Evolutionary conservation across 2,888 invertebrate species (phyloP).

Genomic region (Trisateles emortualis): DNA sequence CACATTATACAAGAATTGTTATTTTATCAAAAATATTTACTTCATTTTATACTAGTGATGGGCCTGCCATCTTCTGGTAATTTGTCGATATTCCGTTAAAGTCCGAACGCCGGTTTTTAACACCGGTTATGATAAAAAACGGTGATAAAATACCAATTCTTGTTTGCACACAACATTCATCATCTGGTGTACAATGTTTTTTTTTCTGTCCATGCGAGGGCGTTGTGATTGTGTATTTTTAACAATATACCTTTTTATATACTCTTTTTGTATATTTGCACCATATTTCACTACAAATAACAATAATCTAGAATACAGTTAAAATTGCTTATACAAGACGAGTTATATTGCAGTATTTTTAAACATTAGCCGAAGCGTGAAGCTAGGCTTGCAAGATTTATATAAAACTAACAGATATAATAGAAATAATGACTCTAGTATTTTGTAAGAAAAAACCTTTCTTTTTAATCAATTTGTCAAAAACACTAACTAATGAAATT

Average conservation of each 20-base stretch:
- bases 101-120: conserved; percentile 12
- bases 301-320: conserved; percentile 9
- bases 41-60: conserved; percentile 46
- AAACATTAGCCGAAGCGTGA: conserved; percentile 13
- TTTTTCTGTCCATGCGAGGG: conserved; percentile 36
- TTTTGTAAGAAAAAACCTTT: too few relatives aligned
- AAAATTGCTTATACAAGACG: conserved; percentile 4
- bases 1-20: conserved; percentile 65
- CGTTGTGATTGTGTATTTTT: conserved; percentile 50
- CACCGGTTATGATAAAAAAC: conserved; percentile 18
- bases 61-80: conserved; percentile 55
- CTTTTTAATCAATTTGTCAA: too few relatives aligned
- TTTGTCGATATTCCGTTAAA: conserved; percentile 26
- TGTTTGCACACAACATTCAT: conserved; percentile 53
- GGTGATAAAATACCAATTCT: conserved; percentile 58
- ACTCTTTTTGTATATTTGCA: conserved; percentile 15
- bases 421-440: too few relatives aligned
- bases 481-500: too few relatives aligned
- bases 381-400: conserved; percentile 9
- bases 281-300: conserved; percentile 12
- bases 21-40: conserved; percentile 55
- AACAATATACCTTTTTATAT: conserved; percentile 12
- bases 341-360: conserved; percentile 5
- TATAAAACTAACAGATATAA: too few relatives aligned
- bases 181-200: conserved; percentile 51